A percentile compares a stretch with the other conserved stretches of the same genome.
phyloP scores from a whole-genome alignment of 2,113 vertebrate species.

The Ciconia boyciana region DNA sequence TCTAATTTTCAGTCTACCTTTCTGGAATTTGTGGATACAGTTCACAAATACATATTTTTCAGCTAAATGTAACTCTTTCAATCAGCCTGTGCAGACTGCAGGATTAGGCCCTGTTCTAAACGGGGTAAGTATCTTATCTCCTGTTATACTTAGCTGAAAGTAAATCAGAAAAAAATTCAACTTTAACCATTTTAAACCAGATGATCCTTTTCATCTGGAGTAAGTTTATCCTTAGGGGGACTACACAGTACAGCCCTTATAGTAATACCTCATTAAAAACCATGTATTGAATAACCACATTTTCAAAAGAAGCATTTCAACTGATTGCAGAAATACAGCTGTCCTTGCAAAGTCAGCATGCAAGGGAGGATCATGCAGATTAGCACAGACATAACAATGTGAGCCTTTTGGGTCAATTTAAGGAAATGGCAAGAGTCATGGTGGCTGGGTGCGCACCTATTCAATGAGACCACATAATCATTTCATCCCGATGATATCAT shows the following conservation, averaged over 20 bases:
- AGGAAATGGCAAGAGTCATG: constrained; percentile 34
- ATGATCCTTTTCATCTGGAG: constrained; percentile 64
- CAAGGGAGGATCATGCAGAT: constrained; percentile 22
- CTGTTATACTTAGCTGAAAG: constrained; percentile 22
- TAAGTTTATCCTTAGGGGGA: constrained; percentile 23
- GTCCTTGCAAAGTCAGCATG: constrained; percentile 12
- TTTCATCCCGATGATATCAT: constrained; percentile 24
- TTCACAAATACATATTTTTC: neutral
- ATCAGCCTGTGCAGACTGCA: neutral
- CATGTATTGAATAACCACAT: constrained; percentile 46
- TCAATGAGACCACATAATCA: constrained; percentile 11
- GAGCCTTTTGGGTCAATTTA: constrained; percentile 24
- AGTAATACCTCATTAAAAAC: constrained; percentile 40
- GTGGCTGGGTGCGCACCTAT: constrained; percentile 33
- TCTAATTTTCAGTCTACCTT: neutral
- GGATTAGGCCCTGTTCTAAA: neutral
- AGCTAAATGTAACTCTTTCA: neutral
- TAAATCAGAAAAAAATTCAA: constrained; percentile 6
- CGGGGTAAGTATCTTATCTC: neutral
- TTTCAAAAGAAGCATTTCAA: constrained; percentile 43
- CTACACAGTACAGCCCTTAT: neutral
- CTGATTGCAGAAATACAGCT: constrained; percentile 45
- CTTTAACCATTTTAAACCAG: constrained; percentile 15
- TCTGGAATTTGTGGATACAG: neutral
- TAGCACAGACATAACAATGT: constrained; percentile 35